Conservation (phyloP, 2,888 invertebrate species). For the Hemithea aestivaria region DNA sequence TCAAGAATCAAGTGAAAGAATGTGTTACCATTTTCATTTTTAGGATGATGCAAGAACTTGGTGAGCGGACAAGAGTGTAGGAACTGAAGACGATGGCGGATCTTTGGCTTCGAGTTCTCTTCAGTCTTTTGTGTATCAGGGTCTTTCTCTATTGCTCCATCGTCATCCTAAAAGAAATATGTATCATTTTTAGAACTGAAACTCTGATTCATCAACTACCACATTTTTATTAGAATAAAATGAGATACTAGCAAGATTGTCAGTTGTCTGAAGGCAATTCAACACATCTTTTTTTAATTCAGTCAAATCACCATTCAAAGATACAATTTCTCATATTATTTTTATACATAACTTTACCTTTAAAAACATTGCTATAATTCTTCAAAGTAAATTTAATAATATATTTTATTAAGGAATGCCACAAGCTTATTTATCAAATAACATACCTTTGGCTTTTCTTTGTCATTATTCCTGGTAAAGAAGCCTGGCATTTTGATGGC, state of each 20-base stretch:
- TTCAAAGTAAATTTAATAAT: too few species aligned
- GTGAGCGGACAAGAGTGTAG: conserved; percentile 63
- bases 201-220: too few species aligned
- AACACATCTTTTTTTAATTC: too few species aligned
- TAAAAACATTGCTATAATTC: too few species aligned
- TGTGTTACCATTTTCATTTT: conserved; percentile 51
- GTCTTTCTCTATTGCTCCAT: conserved; percentile 58
- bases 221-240: too few species aligned
- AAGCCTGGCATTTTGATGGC: conserved; percentile 94
- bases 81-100: conserved; percentile 55
- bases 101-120: conserved; percentile 55
- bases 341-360: too few species aligned
- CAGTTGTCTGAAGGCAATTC: too few species aligned
- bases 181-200: too few species aligned
- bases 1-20: conserved; percentile 4
- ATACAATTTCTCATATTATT: too few species aligned
- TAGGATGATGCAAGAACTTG: conserved; percentile 57
- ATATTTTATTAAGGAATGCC: too few species aligned
- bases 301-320: too few species aligned
- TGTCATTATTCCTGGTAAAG: conserved; percentile 87
- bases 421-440: conserved; percentile 24
- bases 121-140: conserved; percentile 59
- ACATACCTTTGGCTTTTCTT: conserved; percentile 84
- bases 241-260: too few species aligned
- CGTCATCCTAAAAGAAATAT: conserved; percentile 52